Conservation (phyloP, 2,797 vertebrate genomes). For the Fratercula arctica region DNA sequence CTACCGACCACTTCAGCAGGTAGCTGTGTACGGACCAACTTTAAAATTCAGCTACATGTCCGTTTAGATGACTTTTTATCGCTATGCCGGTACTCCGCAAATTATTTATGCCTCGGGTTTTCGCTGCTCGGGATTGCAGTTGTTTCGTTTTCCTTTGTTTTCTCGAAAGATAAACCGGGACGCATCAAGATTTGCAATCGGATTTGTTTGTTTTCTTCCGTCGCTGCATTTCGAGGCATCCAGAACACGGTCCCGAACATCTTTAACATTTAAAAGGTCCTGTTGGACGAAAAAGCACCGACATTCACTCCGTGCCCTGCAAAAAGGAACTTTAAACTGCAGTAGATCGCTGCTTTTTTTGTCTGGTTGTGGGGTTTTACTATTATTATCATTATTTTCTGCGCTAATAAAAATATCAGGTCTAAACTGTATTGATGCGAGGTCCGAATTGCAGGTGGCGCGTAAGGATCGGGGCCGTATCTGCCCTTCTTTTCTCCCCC, state of each 20-base stretch:
- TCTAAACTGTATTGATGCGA: neutral
- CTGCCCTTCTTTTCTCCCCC: neutral
- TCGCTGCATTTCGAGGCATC: neutral
- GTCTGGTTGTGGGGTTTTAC: accelerated
- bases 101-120: neutral
- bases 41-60: neutral
- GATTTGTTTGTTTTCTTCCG: neutral
- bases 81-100: neutral
- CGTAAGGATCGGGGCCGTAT: accelerated
- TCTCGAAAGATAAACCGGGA: neutral
- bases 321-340: neutral
- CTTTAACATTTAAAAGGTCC: neutral
- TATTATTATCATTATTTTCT: neutral
- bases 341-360: neutral
- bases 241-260: neutral
- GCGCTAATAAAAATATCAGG: accelerated
- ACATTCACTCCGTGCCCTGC: neutral
- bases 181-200: neutral
- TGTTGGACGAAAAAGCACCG: neutral
- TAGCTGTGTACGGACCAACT: neutral
- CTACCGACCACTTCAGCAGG: neutral
- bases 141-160: neutral
- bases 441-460: neutral
- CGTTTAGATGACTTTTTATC: neutral
- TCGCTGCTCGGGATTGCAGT: neutral